These are phyloP conservation scores for Protobothrops mucrosquamatus DNA, from an alignment of 2,113 vertebrate genomes.

Conservation along the genomic window DNA sequence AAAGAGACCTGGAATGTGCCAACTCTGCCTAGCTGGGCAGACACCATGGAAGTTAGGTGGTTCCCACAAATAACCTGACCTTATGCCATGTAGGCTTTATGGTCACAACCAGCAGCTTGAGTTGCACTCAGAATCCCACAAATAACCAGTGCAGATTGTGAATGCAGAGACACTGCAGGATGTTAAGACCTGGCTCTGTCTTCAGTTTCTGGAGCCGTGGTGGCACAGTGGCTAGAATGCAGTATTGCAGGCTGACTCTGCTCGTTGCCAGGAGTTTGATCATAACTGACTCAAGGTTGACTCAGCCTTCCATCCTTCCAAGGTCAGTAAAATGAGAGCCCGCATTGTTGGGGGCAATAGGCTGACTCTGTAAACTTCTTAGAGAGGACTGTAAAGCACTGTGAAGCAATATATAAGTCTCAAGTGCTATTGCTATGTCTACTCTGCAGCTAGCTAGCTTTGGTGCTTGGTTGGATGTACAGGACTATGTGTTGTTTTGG, in stretches of 20 bases:
- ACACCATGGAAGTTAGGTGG: not conserved
- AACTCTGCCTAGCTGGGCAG: not conserved
- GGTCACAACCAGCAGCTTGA: not conserved
- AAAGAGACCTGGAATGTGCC: not conserved
- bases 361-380: not conserved
- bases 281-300: not conserved
- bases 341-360: not conserved
- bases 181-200: too few species aligned
- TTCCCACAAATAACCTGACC: not conserved
- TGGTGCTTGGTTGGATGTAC: not conserved
- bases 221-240: not conserved
- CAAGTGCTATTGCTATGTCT: not conserved
- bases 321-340: not conserved
- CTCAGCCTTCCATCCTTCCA: not conserved
- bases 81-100: not conserved
- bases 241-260: not conserved
- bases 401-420: too few species aligned
- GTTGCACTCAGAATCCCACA: not conserved
- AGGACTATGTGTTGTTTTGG: not conserved
- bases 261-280: not conserved
- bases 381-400: not conserved
- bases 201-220: not conserved
- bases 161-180: not conserved
- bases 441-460: not conserved
- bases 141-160: not conserved